Evolutionary conservation across 2,113 vertebrate species (phyloP).

Genomic region (Himantopus leucocephalus): DNA sequence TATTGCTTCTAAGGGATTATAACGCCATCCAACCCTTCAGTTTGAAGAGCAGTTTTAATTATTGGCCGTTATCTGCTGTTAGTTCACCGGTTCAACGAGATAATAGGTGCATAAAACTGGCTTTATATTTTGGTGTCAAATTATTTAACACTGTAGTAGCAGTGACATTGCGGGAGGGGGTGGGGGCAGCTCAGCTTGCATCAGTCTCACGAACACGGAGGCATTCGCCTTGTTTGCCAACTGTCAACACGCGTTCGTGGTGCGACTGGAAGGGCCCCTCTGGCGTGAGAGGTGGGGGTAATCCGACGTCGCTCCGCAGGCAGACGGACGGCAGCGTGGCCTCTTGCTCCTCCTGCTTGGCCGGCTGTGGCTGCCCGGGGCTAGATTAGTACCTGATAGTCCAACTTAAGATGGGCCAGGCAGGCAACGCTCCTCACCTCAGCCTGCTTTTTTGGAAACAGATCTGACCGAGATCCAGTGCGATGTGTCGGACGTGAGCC

Average conservation of each 20-base stretch:
- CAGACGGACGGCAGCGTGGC: fast-evolving
- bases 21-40: neutral
- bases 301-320: fast-evolving
- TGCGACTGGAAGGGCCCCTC: neutral
- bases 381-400: fast-evolving
- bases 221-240: neutral
- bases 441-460: slow-evolving; percentile 47
- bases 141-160: neutral
- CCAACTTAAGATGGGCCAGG: fast-evolving
- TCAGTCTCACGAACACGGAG: neutral
- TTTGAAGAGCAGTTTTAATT: slow-evolving; percentile 30
- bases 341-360: neutral
- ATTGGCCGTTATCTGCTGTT: neutral
- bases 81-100: fast-evolving
- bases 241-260: fast-evolving
- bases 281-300: neutral
- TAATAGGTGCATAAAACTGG: neutral
- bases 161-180: neutral
- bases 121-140: neutral
- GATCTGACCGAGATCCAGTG: slow-evolving; percentile 96
- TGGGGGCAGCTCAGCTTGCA: neutral
- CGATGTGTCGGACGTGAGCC: slow-evolving; percentile 85
- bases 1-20: neutral
- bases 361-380: neutral
- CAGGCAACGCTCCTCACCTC: fast-evolving